These are phyloP conservation scores for Listronotus oregonensis DNA, from an alignment of 1,140 invertebrate species.

Conservation along the genomic window DNA sequence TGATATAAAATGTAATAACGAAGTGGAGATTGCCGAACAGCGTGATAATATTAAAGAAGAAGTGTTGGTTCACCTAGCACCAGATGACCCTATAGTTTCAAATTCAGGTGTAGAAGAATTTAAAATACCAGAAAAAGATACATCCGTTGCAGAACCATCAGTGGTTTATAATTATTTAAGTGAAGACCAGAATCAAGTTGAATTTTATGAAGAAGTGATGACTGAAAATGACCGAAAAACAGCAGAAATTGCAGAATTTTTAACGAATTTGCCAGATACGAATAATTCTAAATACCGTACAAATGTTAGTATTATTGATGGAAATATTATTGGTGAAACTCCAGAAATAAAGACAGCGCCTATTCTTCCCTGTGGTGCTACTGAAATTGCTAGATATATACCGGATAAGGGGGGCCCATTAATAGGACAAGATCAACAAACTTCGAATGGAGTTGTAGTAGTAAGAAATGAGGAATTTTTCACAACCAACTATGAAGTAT, in stretches of 20 bases:
- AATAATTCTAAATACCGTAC: no score
- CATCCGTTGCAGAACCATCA: background rate
- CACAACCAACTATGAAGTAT: slow-evolving; percentile 9
- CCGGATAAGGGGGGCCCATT: no score
- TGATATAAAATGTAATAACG: background rate
- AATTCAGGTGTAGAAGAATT: background rate
- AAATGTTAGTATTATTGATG: no score
- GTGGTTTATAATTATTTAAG: slow-evolving; percentile 1
- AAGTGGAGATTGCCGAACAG: background rate
- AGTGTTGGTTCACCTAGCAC: no score
- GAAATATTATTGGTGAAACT: no score
- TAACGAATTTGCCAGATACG: background rate
- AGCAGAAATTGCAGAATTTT: slow-evolving; percentile 16
- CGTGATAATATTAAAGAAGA: background rate
- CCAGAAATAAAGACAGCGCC: no score
- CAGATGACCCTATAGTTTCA: no score
- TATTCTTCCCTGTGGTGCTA: no score
- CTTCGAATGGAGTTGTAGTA: background rate
- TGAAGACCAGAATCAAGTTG: background rate
- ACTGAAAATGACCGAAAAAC: slow-evolving; percentile 13
- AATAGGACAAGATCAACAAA: no score
- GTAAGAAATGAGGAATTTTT: slow-evolving; percentile 6
- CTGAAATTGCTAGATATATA: no score
- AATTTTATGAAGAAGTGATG: slow-evolving; percentile 4
- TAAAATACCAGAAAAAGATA: background rate